phyloP scores from a whole-genome alignment of 2,113 vertebrate genomes.

The Serinus canaria region DNA sequence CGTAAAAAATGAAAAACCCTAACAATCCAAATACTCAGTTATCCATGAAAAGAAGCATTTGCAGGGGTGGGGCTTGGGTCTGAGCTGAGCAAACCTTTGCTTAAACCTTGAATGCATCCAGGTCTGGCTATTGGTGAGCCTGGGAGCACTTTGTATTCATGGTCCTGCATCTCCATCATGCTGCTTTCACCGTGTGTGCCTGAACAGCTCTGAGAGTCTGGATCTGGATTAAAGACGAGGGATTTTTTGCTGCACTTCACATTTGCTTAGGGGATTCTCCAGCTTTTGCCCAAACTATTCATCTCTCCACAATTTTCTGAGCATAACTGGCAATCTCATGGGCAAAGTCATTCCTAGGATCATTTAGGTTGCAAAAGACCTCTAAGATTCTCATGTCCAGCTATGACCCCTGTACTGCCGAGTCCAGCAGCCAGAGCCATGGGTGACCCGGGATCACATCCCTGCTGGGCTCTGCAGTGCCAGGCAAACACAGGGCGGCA shows the following conservation, averaged over 20 bases:
- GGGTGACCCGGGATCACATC: background rate
- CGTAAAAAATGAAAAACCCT: background rate
- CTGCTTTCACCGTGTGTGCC: background rate
- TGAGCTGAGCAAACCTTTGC: background rate
- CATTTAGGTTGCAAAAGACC: background rate
- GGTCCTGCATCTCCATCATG: background rate
- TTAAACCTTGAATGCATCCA: background rate
- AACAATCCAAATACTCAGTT: background rate
- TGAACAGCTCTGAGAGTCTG: background rate
- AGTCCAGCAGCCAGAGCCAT: background rate
- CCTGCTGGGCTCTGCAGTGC: background rate
- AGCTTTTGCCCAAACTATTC: background rate
- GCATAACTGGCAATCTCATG: background rate
- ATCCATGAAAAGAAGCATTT: background rate
- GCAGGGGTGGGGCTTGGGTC: background rate
- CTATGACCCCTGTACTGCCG: rapidly evolving
- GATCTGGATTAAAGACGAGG: background rate
- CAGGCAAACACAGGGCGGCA: background rate
- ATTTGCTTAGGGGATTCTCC: background rate
- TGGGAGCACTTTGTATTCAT: background rate
- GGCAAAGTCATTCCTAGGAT: background rate
- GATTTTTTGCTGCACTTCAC: background rate
- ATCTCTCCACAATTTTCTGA: background rate
- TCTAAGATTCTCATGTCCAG: rapidly evolving
- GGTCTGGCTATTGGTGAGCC: background rate